Percentiles rank a stretch among this genome's conserved stretches.
These are phyloP conservation scores for Cacoxenus indagator DNA, from an alignment of 2,888 invertebrate species.

Conservation along the genomic window DNA sequence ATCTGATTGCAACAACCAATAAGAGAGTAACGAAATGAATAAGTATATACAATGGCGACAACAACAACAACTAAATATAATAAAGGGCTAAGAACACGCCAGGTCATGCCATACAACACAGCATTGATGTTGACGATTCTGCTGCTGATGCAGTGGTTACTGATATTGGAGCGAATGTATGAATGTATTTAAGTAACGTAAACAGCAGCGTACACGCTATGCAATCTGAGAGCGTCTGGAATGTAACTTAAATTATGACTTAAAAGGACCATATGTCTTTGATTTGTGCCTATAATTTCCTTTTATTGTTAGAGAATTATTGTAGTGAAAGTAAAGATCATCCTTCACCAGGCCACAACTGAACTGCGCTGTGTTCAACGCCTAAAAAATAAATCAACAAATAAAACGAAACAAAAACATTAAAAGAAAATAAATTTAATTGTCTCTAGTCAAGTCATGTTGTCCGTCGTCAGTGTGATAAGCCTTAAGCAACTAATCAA, in stretches of 20 bases:
- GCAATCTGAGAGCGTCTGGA: slow-evolving; percentile 64
- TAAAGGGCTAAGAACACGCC: slow-evolving; percentile 1
- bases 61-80: slow-evolving; percentile 13
- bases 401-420: too few species aligned
- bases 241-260: slow-evolving; percentile 64
- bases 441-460: too few species aligned
- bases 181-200: slow-evolving; percentile 50
- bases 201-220: slow-evolving; percentile 45
- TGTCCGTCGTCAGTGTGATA: too few species aligned
- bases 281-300: not conserved
- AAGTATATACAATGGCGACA: slow-evolving; percentile 5
- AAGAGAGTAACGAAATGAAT: slow-evolving; percentile 25
- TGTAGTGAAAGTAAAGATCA: slow-evolving; percentile 33
- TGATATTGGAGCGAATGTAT: slow-evolving; percentile 51
- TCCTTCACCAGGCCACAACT: slow-evolving; percentile 58
- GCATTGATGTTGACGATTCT: not conserved
- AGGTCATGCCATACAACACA: not conserved
- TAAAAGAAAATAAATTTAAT: too few species aligned
- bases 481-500: too few species aligned
- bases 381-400: too few species aligned
- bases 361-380: slow-evolving; percentile 4
- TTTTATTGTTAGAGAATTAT: slow-evolving; percentile 21
- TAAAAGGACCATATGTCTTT: slow-evolving; percentile 45
- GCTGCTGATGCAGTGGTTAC: not conserved
- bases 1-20: slow-evolving; percentile 37